Evolutionary conservation across 1,140 invertebrate species (phyloP), one percentile per base, ranked within the genome.

Genomic region (Pteromalus puparum): DNA sequence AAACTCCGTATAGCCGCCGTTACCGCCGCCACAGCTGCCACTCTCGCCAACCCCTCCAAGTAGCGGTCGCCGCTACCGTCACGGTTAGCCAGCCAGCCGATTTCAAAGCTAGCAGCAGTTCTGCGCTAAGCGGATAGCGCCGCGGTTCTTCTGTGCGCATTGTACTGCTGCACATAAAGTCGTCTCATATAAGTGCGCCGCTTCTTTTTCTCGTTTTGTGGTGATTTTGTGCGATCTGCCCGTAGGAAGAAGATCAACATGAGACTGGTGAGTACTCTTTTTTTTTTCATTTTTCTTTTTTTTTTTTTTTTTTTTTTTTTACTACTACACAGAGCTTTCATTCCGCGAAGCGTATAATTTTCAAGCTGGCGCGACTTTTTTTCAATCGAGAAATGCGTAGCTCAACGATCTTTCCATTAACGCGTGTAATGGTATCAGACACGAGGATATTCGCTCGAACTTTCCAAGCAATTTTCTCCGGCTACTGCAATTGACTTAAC

Each of bases 61-160:
- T 46, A 38, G 82, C 82, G 26, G 26, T 26, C 1, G 38, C 38
- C 18, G 24, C 68, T 12, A 21, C 53, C 6, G 81, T 48, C 53
- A 2, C 18, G 30, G 67, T 24, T 26, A 61, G 79, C 79, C 79
- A 77, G 42, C 24, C 73, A 61, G 73, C 73, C 46, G 53, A 26
- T n/a, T 61, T 7, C 38, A 78, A 30, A 78, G 42, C 65, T 21
- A 77, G 76, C 67, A 83, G 53, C 82, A 84, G 82, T 84, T 76
- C 82, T 73, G 82, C 68, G 82, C 76, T 84, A 84, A 84, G 74
- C 82, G 82, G 82, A 83, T 61, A 83, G 74, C 74, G 82, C 76
- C 76, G 82, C 82, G 82, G 76, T 84, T 78, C n/a, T 38, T 34
- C 73, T 61, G 53, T 61, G 53, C 53, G 7, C 53, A 61, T 61